Evolutionary conservation across 2,888 invertebrate species (phyloP).

Genomic region (Trissonchulus latispiculum): DNA sequence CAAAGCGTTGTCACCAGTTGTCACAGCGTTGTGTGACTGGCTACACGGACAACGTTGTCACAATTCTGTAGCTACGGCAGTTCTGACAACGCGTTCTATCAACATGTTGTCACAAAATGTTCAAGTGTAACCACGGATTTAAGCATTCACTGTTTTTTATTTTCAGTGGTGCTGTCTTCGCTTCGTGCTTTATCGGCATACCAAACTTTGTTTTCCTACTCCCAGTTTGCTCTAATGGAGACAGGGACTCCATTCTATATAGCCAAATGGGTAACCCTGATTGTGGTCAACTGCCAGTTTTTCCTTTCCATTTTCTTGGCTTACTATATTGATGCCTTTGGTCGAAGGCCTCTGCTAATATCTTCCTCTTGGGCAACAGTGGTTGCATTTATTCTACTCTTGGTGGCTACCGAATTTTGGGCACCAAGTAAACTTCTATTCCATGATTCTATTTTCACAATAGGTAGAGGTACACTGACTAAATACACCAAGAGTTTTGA

Average conservation of each 20-base stretch:
- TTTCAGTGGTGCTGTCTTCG: background rate
- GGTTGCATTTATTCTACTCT: background rate
- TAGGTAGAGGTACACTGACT: too few species aligned
- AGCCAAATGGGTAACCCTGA: background rate
- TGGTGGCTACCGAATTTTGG: background rate
- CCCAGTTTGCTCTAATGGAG: background rate
- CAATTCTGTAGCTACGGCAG: too few species aligned
- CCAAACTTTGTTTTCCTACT: background rate
- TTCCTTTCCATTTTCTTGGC: background rate
- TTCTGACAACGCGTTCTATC: too few species aligned
- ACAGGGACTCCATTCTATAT: background rate
- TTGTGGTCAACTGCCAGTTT: background rate
- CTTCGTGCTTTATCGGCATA: background rate
- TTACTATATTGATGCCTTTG: background rate
- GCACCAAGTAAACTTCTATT: too few species aligned
- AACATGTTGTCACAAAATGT: too few species aligned
- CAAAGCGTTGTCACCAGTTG: too few species aligned
- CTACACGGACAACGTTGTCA: too few species aligned
- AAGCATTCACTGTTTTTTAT: too few species aligned
- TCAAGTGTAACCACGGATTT: too few species aligned
- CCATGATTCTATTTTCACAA: too few species aligned
- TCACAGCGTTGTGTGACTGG: too few species aligned
- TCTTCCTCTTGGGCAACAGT: background rate
- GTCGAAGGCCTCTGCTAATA: background rate
- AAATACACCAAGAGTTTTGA: too few species aligned